Evolutionary conservation across 2,888 invertebrate genomes (phyloP).

Genomic region (Encarsia formosa): DNA sequence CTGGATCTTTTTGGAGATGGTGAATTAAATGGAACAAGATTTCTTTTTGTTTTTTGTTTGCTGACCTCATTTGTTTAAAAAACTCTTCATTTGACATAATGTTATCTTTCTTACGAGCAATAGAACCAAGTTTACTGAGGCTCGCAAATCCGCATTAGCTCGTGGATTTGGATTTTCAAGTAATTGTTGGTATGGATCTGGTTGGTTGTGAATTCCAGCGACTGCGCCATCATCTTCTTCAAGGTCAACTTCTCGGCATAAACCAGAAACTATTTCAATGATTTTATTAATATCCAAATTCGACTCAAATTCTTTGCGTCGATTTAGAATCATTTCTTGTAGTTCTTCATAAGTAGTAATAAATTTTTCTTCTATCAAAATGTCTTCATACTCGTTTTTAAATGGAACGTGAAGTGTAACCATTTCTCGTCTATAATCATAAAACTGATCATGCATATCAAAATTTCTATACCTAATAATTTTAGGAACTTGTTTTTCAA

Average conservation of each 20-base stretch:
- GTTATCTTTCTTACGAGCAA: conserved; percentile 34
- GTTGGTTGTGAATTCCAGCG: not conserved
- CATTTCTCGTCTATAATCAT: conserved; percentile 37
- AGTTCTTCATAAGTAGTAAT: conserved; percentile 37
- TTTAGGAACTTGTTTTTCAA: conserved; percentile 27
- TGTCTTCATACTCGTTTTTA: conserved; percentile 41
- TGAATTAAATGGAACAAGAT: conserved; percentile 25
- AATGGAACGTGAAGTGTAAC: conserved; percentile 42
- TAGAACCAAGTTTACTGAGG: conserved; percentile 31
- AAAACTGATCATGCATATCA: conserved; percentile 38
- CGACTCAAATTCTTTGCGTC: conserved; percentile 38
- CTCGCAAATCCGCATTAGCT: conserved; percentile 26
- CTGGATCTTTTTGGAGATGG: conserved; percentile 10
- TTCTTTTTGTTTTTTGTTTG: conserved; percentile 30
- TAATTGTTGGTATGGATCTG: conserved; percentile 13
- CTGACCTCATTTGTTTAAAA: conserved; percentile 28
- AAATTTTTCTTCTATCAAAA: conserved; percentile 43
- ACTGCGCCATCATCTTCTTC: not conserved
- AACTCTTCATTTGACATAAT: conserved; percentile 30
- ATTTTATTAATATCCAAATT: conserved; percentile 40
- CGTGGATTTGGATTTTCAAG: conserved; percentile 20
- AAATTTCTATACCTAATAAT: conserved; percentile 45
- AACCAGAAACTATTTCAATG: conserved; percentile 22
- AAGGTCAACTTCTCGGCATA: not conserved
- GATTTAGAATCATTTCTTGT: conserved; percentile 30